phyloP scores from a whole-genome alignment of 2,797 vertebrate species.

The Smutsia temminckii region DNA sequence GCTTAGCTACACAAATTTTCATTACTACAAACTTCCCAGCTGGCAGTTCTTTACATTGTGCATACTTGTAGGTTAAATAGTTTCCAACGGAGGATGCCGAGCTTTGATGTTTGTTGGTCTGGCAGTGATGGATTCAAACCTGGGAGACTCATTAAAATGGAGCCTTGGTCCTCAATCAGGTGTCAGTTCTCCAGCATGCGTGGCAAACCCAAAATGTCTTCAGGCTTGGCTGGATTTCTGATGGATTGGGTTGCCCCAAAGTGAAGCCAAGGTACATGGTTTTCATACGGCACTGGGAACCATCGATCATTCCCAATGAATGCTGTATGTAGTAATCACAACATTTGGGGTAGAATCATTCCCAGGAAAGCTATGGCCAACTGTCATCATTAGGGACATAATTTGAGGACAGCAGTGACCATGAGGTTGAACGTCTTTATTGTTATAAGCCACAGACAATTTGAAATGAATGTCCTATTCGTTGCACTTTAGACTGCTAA shows the following conservation, averaged over 20 bases:
- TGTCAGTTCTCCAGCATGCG: constrained; percentile 59
- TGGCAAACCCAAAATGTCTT: constrained; percentile 60
- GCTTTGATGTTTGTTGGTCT: constrained; percentile 53
- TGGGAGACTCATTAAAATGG: constrained; percentile 58
- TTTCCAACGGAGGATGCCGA: constrained; percentile 51
- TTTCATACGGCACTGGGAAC: constrained; percentile 47
- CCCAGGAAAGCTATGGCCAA: constrained; percentile 19
- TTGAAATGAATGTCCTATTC: constrained; percentile 8
- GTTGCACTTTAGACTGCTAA: constrained; percentile 12
- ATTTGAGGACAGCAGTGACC: constrained; percentile 4
- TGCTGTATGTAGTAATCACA: neutral
- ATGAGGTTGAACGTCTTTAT: constrained; percentile 36
- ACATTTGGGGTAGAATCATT: constrained; percentile 25
- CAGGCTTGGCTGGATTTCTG: constrained; percentile 69
- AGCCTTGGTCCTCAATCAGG: constrained; percentile 40
- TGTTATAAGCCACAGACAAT: neutral
- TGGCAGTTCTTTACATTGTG: neutral
- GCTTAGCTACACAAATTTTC: constrained; percentile 17
- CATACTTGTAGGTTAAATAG: constrained; percentile 45
- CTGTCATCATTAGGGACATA: constrained; percentile 19
- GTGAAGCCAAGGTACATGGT: constrained; percentile 30
- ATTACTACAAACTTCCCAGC: neutral
- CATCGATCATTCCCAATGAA: constrained; percentile 33
- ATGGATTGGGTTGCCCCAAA: constrained; percentile 52
- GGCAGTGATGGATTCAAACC: constrained; percentile 61